phyloP scores from a whole-genome alignment of 2,797 vertebrate species.

The Microctenopoma steveboyesi region DNA sequence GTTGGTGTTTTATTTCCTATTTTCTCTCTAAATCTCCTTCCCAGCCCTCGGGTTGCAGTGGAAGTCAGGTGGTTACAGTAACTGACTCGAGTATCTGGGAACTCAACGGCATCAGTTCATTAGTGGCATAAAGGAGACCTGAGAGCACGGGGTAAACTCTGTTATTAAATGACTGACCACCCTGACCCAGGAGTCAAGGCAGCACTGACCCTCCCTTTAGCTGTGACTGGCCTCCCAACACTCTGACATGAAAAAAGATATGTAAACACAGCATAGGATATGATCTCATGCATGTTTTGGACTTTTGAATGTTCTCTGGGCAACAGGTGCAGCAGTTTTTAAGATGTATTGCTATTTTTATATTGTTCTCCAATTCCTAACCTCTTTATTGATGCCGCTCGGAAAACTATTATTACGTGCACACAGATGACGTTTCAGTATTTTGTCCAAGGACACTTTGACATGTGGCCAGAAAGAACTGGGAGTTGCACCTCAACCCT shows the following conservation, averaged over 20 bases:
- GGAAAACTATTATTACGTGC: too few species aligned
- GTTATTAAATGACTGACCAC: slow-evolving; percentile 22
- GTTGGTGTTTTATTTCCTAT: background rate
- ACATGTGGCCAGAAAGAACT: too few species aligned
- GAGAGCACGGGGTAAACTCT: background rate
- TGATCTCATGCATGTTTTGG: too few species aligned
- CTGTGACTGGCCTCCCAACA: background rate
- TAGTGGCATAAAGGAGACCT: slow-evolving; percentile 27
- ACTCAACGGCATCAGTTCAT: slow-evolving; percentile 51
- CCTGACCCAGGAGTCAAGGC: slow-evolving; percentile 8
- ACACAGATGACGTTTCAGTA: too few species aligned
- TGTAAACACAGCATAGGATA: background rate
- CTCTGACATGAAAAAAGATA: background rate
- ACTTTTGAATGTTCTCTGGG: too few species aligned
- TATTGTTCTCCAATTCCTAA: too few species aligned
- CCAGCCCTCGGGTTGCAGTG: slow-evolving; percentile 29
- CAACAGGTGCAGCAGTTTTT: too few species aligned
- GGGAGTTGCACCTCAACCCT: too few species aligned
- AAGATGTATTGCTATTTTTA: too few species aligned
- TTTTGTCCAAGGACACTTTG: too few species aligned
- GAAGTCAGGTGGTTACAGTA: background rate
- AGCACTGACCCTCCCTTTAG: slow-evolving; percentile 1
- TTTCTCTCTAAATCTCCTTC: slow-evolving; percentile 2
- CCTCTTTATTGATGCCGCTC: too few species aligned
- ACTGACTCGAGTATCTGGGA: slow-evolving; percentile 26